Conservation (phyloP, 2,113 vertebrate species). For the Pycnonotus jocosus region DNA sequence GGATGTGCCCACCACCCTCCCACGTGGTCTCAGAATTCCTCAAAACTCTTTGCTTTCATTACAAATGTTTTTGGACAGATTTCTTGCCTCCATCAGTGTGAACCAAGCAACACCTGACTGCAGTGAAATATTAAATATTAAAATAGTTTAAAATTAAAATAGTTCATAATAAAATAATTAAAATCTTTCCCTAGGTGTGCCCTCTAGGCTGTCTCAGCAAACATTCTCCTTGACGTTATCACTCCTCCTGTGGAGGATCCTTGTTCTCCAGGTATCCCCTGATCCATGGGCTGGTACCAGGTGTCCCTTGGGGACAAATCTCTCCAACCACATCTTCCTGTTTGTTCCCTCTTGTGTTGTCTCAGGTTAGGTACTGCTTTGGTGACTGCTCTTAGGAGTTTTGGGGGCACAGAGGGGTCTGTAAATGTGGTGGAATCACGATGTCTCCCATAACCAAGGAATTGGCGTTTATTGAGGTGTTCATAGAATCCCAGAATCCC, state of each 20-base stretch:
- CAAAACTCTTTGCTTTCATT: not conserved
- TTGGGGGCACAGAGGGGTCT: not conserved
- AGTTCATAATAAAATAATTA: not conserved
- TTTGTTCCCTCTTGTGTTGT: not conserved
- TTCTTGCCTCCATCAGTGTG: not conserved
- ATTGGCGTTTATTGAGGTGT: not conserved
- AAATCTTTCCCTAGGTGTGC: not conserved
- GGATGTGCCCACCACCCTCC: not conserved
- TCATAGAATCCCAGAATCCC: not conserved
- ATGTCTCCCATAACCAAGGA: not conserved
- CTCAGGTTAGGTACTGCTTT: not conserved
- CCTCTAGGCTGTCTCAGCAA: not conserved
- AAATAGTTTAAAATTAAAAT: too few species aligned
- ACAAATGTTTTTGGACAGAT: fast-evolving
- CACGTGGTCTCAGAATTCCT: not conserved
- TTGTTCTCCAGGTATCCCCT: not conserved
- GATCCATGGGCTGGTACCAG: fast-evolving
- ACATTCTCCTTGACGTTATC: fast-evolving
- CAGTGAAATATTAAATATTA: not conserved
- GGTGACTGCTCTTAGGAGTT: not conserved
- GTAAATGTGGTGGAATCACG: not conserved
- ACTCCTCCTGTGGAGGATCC: not conserved
- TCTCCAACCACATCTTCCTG: not conserved
- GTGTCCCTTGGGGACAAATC: not conserved
- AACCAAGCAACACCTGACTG: not conserved